These are phyloP conservation scores for Drepanosiphum platanoidis DNA, from an alignment of 2,888 invertebrate species.

Conservation along the genomic window DNA sequence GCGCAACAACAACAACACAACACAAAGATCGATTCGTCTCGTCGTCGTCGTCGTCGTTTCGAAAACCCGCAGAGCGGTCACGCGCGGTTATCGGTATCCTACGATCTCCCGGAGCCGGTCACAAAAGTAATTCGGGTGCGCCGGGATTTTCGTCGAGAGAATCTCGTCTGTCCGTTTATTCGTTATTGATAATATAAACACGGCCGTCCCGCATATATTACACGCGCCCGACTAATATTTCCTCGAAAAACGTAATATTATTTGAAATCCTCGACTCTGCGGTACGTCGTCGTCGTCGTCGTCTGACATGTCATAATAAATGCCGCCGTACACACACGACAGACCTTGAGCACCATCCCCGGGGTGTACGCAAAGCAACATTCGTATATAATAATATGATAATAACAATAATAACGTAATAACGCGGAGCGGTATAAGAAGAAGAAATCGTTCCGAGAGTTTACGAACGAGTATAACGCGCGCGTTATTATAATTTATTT, in stretches of 20 bases:
- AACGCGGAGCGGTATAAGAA: too few species aligned
- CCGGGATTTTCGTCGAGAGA: conserved; percentile 24
- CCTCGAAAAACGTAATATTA: conserved; percentile 4
- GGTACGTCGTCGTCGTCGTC: not conserved
- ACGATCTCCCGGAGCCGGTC: not conserved
- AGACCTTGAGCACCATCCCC: conserved; percentile 34
- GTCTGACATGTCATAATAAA: conserved; percentile 10
- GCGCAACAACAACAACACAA: not conserved
- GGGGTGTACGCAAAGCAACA: not conserved
- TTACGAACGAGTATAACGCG: too few species aligned
- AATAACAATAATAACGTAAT: too few species aligned
- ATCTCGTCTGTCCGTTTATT: conserved; percentile 19
- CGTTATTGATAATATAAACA: not conserved
- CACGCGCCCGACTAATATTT: conserved; percentile 8
- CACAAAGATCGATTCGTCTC: not conserved
- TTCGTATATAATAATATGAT: not conserved
- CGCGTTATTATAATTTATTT: too few species aligned
- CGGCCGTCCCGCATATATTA: too few species aligned
- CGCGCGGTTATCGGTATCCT: not conserved
- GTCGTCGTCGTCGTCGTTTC: not conserved
- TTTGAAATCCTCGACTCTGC: not conserved
- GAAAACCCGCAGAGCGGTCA: not conserved
- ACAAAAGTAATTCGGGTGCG: conserved; percentile 49
- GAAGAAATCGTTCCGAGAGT: too few species aligned
- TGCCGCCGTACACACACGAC: not conserved